These are phyloP conservation scores for Phyllotreta striolata DNA, from an alignment of 2,888 invertebrate genomes.

Conservation along the genomic window DNA sequence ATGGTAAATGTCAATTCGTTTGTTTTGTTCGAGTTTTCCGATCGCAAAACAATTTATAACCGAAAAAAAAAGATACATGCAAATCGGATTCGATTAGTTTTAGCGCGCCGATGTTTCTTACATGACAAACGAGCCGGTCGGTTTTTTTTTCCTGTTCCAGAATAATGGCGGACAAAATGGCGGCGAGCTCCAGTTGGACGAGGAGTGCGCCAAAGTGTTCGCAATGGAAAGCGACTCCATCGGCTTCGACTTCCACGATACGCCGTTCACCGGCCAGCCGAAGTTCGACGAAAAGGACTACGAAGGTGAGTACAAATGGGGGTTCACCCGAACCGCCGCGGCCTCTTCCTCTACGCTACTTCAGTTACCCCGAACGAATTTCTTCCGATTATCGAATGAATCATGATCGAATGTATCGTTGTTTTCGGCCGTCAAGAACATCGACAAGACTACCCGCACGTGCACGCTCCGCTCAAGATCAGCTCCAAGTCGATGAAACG, in stretches of 20 bases:
- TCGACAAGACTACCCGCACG: conserved; percentile 70
- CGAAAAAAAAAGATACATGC: too few relatives aligned
- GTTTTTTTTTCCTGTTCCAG: too few relatives aligned
- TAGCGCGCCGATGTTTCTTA: too few relatives aligned
- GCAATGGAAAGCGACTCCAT: conserved; percentile 70
- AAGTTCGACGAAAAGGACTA: conserved; percentile 62
- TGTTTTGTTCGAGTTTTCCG: neutral
- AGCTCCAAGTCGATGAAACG: conserved; percentile 67
- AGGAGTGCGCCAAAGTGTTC: conserved; percentile 89
- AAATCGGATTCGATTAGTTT: too few relatives aligned
- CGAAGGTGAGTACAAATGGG: conserved; percentile 54
- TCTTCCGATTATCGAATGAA: too few relatives aligned
- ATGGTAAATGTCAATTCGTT: conserved; percentile 33
- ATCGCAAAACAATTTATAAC: neutral
- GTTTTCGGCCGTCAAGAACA: conserved; percentile 63
- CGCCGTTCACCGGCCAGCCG: conserved; percentile 50
- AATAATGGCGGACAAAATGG: conserved; percentile 57
- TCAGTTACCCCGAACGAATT: neutral
- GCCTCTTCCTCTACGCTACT: too few relatives aligned
- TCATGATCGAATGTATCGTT: neutral
- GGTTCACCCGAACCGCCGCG: neutral
- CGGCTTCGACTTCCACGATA: conserved; percentile 63
- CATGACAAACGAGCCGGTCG: too few relatives aligned
- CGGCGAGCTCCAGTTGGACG: conserved; percentile 75
- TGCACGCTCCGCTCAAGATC: conserved; percentile 69